phyloP scores from a whole-genome alignment of 2,888 invertebrate species.

The Sialis fuliginosa region DNA sequence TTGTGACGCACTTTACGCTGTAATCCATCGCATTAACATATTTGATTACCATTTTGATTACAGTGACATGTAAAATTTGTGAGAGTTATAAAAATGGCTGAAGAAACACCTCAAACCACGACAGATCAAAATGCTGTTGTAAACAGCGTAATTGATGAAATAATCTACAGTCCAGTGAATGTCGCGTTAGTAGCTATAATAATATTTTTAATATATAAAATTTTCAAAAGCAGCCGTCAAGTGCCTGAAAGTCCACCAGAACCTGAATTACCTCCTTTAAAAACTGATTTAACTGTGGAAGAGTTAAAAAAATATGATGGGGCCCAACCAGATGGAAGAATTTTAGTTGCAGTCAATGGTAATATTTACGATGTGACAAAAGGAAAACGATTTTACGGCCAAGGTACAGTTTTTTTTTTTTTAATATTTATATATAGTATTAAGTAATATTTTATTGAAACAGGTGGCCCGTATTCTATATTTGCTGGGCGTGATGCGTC shows the following conservation, averaged over 20 bases:
- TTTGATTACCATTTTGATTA: too few species aligned
- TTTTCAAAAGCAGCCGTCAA: conserved; percentile 37
- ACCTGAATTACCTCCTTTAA: conserved; percentile 60
- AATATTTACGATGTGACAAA: conserved; percentile 89
- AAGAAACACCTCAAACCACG: conserved; percentile 12
- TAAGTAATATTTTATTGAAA: conserved; percentile 7
- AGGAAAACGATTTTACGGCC: conserved; percentile 83
- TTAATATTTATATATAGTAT: not conserved
- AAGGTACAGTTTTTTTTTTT: conserved; percentile 41
- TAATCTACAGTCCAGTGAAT: conserved; percentile 54
- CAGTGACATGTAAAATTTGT: too few species aligned
- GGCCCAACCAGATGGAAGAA: conserved; percentile 66
- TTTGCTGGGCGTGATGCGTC: conserved; percentile 95
- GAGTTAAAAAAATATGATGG: conserved; percentile 81
- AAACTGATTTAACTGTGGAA: conserved; percentile 76
- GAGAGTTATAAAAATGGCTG: conserved; percentile 17
- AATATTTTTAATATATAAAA: conserved; percentile 55
- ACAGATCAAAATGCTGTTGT: conserved; percentile 20
- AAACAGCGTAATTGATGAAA: conserved; percentile 33
- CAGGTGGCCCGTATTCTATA: conserved; percentile 84
- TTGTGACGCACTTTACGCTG: too few species aligned
- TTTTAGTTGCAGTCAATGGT: conserved; percentile 85
- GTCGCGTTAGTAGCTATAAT: conserved; percentile 48
- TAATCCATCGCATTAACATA: too few species aligned
- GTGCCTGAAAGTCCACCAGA: conserved; percentile 24